Evolutionary conservation across 1,140 invertebrate species (phyloP).

Genomic region (Neodiprion pinetum): DNA sequence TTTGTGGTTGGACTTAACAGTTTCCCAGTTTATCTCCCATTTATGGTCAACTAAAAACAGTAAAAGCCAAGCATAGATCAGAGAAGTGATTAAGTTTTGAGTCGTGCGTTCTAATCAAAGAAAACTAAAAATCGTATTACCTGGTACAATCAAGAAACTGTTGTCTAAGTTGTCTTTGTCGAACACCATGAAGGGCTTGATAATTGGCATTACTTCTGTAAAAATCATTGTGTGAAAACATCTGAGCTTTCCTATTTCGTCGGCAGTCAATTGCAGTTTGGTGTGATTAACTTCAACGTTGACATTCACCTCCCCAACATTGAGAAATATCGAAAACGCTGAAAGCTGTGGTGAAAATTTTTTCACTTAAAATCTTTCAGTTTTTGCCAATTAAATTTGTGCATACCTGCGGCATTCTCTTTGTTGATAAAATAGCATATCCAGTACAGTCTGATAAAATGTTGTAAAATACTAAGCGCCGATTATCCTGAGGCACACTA

Average conservation of each 20-base stretch:
- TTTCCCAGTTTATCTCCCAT: conserved; percentile 71
- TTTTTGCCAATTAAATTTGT: background rate
- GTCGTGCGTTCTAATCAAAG: too few species aligned
- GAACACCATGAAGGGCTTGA: conserved; percentile 81
- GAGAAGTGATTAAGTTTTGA: background rate
- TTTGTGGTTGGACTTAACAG: conserved; percentile 56
- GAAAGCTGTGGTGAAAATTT: conserved; percentile 63
- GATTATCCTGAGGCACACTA: conserved; percentile 42
- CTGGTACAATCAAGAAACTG: conserved; percentile 80
- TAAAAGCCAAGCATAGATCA: conserved; percentile 17
- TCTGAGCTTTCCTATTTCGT: conserved; percentile 67
- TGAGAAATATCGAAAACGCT: conserved; percentile 86
- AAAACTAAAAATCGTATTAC: conserved; percentile 29
- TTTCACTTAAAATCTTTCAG: too few species aligned
- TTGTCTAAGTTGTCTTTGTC: conserved; percentile 70
- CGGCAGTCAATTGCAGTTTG: conserved; percentile 60
- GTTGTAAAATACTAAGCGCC: conserved; percentile 47
- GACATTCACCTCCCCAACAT: conserved; percentile 80
- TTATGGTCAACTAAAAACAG: conserved; percentile 38
- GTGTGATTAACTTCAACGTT: conserved; percentile 63
- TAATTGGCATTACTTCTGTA: conserved; percentile 75
- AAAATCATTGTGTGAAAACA: conserved; percentile 69
- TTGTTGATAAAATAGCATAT: conserved; percentile 68
- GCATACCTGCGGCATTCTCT: conserved; percentile 65
- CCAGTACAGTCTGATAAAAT: conserved; percentile 44